Percentiles rank a stretch among this genome's conserved stretches.
These are phyloP conservation scores for Psilopsiagon aurifrons DNA, from an alignment of 2,113 vertebrate genomes.

Conservation along the genomic window DNA sequence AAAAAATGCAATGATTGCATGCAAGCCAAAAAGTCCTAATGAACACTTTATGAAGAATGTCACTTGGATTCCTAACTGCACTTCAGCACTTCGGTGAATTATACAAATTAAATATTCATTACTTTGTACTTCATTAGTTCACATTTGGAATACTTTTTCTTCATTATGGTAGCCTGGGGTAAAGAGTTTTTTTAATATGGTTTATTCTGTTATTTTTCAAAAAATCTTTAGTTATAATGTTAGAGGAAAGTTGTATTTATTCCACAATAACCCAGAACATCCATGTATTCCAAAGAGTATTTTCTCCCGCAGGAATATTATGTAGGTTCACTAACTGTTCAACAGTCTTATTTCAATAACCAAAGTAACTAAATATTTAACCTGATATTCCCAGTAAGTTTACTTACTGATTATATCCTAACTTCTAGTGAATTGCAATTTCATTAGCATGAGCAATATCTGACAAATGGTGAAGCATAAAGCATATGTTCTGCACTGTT, in stretches of 20 bases:
- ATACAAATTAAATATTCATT: constrained; percentile 88
- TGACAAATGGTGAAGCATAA: not conserved
- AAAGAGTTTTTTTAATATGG: constrained; percentile 66
- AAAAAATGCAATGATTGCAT: constrained; percentile 58
- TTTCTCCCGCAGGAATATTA: constrained; percentile 15
- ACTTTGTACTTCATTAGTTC: constrained; percentile 82
- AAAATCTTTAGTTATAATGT: constrained; percentile 70
- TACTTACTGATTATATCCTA: constrained; percentile 16
- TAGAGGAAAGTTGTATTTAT: constrained; percentile 53
- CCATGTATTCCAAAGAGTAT: constrained; percentile 4
- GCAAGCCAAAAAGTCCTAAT: constrained; percentile 68
- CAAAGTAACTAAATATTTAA: constrained; percentile 56
- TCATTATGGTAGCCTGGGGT: constrained; percentile 77
- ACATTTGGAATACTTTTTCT: constrained; percentile 78
- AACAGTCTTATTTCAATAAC: constrained; percentile 52
- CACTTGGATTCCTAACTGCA: constrained; percentile 75
- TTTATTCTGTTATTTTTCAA: constrained; percentile 71
- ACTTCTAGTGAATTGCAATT: not conserved
- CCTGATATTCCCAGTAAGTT: constrained; percentile 32
- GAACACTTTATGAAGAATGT: constrained; percentile 78
- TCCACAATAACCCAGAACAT: not conserved
- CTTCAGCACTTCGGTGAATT: constrained; percentile 79
- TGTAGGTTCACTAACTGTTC: not conserved
- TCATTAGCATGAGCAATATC: not conserved
- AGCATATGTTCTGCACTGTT: not conserved